Evolutionary conservation across 2,113 vertebrate genomes (phyloP).

Genomic region (Laticauda colubrina): DNA sequence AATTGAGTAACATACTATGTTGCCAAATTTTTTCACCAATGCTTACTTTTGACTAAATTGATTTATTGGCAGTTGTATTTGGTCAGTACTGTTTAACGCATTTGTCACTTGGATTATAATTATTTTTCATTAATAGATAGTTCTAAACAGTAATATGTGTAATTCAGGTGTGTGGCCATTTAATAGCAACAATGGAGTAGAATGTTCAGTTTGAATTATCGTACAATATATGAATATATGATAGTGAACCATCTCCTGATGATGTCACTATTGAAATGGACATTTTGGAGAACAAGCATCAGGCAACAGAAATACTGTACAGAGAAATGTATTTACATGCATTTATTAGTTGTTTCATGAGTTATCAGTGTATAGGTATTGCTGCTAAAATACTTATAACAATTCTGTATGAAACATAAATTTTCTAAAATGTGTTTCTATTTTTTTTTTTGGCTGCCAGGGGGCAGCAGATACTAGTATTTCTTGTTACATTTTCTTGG

Average conservation of each 20-base stretch:
- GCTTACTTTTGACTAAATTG: neutral
- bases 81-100: neutral
- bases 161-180: neutral
- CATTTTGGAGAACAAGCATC: neutral
- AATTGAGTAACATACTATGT: neutral
- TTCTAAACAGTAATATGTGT: neutral
- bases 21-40: neutral
- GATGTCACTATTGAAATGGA: too few relatives aligned
- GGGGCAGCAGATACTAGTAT: neutral
- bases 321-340: neutral
- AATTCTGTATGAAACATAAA: neutral
- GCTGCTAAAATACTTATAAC: neutral
- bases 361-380: neutral
- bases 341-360: neutral
- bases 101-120: neutral
- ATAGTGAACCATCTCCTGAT: neutral
- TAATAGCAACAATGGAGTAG: neutral
- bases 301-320: neutral
- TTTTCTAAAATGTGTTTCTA: neutral
- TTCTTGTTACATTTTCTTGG: slow-evolving; percentile 31
- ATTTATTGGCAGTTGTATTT: neutral
- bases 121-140: neutral
- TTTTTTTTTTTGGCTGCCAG: slow-evolving; percentile 30
- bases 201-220: neutral
- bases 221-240: neutral